Evolutionary conservation across 2,113 vertebrate genomes (phyloP).

Genomic region (Pavo muticus): DNA sequence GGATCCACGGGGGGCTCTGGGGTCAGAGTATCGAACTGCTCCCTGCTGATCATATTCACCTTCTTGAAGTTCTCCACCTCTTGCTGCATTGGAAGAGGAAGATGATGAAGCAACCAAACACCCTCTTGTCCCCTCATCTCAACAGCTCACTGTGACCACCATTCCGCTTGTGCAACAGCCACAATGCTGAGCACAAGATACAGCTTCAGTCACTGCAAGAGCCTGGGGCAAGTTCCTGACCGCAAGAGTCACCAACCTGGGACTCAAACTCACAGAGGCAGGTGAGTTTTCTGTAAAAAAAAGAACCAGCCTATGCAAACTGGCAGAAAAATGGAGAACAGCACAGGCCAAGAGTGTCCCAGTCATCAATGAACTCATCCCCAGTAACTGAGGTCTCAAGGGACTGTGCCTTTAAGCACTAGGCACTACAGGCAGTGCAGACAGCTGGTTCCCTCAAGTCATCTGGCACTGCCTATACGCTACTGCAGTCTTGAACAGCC

Average conservation of each 20-base stretch:
- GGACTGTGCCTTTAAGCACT: not conserved
- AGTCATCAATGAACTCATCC: fast-evolving
- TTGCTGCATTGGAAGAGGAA: conserved; percentile 83
- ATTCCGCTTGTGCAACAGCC: not conserved
- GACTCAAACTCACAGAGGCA: conserved; percentile 12
- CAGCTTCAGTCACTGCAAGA: not conserved
- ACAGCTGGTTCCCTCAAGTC: fast-evolving
- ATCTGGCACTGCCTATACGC: not conserved
- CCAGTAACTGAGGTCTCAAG: fast-evolving
- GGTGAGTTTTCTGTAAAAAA: conserved; percentile 1
- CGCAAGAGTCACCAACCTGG: not conserved
- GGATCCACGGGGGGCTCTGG: conserved; percentile 97
- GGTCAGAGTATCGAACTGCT: conserved; percentile 96
- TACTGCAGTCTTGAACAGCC: not conserved
- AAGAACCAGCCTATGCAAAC: not conserved
- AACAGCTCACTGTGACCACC: not conserved
- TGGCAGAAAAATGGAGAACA: not conserved
- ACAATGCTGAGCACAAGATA: fast-evolving
- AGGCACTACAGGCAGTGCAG: not conserved
- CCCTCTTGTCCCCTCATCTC: not conserved
- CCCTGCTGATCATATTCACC: conserved; percentile 97
- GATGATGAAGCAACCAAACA: not conserved
- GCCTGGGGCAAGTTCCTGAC: not conserved
- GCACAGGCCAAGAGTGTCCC: not conserved
- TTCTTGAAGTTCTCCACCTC: conserved; percentile 99